phyloP scores from a whole-genome alignment of 2,888 invertebrate species.

The Parelbella ahira region DNA sequence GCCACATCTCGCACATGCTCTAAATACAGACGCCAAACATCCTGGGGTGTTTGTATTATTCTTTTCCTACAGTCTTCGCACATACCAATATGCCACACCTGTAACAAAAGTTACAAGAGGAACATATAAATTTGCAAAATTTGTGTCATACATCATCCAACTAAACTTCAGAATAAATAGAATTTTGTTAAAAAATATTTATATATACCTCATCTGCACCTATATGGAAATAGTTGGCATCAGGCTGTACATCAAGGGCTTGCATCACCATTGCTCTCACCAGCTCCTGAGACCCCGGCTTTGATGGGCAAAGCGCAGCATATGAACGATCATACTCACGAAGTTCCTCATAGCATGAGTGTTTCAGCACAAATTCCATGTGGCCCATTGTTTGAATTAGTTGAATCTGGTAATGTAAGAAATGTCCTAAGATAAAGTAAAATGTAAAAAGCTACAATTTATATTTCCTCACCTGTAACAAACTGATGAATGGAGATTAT shows the following conservation, averaged over 20 bases:
- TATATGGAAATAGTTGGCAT: constrained; percentile 86
- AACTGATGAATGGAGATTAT: too few species aligned
- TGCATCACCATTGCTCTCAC: constrained; percentile 86
- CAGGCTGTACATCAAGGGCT: constrained; percentile 82
- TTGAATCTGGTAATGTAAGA: constrained; percentile 75
- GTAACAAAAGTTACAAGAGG: constrained; percentile 19
- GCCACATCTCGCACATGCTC: constrained; percentile 84
- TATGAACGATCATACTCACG: constrained; percentile 83
- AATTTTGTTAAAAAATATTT: too few species aligned
- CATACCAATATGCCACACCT: constrained; percentile 87
- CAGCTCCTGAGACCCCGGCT: constrained; percentile 81
- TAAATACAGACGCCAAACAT: constrained; percentile 81
- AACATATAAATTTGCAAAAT: too few species aligned
- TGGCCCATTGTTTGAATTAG: constrained; percentile 94
- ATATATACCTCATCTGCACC: constrained; percentile 92
- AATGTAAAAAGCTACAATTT: too few species aligned
- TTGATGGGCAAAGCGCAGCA: constrained; percentile 86
- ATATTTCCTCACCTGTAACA: too few species aligned
- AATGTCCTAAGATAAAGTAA: too few species aligned
- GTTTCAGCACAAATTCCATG: constrained; percentile 90
- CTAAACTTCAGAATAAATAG: too few species aligned
- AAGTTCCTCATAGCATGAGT: constrained; percentile 82
- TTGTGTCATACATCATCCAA: too few species aligned
- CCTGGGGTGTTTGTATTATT: constrained; percentile 57
- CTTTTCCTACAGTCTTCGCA: constrained; percentile 80